Conservation (phyloP, 30 jellyfish, hydroid and myxozoan species). For the Haliclystus octoradiatus region DNA sequence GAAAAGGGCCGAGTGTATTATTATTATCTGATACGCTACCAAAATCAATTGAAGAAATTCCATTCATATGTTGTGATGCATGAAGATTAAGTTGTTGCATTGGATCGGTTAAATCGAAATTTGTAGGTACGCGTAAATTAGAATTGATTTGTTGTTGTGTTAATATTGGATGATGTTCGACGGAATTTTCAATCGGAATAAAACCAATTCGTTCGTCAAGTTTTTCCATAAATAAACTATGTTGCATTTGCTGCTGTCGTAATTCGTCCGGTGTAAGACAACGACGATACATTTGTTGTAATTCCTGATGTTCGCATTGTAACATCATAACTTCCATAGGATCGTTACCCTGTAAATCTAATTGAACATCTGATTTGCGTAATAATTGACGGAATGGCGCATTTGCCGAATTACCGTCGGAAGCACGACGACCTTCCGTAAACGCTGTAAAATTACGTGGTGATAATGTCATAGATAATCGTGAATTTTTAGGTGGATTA, state of each 20-base stretch:
- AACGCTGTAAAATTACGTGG: constrained; percentile 62
- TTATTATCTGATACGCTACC: background rate
- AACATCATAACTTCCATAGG: constrained; percentile 5
- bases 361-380: constrained; percentile 64
- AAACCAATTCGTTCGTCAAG: background rate
- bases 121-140: background rate
- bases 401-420: constrained; percentile 86
- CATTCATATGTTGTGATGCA: background rate
- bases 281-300: constrained; percentile 53
- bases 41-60: background rate
- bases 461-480: background rate
- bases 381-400: constrained; percentile 89
- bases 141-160: background rate
- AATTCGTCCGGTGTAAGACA: constrained; percentile 83
- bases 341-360: background rate
- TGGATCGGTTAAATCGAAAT: background rate
- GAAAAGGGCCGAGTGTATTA: constrained; percentile 40
- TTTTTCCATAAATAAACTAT: constrained; percentile 17
- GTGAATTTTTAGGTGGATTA: background rate
- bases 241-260: constrained; percentile 55
- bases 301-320: constrained; percentile 64
- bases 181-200: background rate
- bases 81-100: background rate
- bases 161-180: background rate
- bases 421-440: constrained; percentile 91